A percentile compares a stretch with the other conserved stretches of the same genome.
Conservation (phyloP, 2,888 invertebrate genomes). For the Lasioglossum malachurum region DNA sequence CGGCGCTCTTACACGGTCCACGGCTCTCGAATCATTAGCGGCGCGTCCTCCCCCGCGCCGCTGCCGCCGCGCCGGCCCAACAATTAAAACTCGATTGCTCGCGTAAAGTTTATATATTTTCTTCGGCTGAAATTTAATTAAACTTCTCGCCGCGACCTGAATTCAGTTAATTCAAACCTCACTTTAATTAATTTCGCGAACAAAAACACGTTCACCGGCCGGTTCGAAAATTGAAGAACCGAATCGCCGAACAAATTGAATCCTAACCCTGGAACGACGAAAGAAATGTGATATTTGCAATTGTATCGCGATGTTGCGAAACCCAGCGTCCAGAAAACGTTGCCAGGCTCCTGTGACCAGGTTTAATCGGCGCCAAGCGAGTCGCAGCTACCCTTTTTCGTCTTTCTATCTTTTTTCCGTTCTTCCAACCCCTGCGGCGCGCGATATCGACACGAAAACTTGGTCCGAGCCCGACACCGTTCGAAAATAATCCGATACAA, state of each 20-base stretch:
- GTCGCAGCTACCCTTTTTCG: background rate
- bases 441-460: conserved; percentile 9
- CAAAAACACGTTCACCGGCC: background rate
- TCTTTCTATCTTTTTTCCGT: background rate
- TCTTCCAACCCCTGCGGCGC: background rate
- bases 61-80: background rate
- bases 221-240: conserved; percentile 3
- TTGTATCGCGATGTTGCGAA: background rate
- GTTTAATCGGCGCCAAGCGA: background rate
- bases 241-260: background rate
- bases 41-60: background rate
- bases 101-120: conserved; percentile 19
- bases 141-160: conserved; percentile 7
- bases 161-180: conserved; percentile 18
- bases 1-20: conserved; percentile 12
- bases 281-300: background rate
- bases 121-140: conserved; percentile 19
- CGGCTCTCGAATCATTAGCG: conserved; percentile 6
- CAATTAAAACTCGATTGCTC: conserved; percentile 17
- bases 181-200: conserved; percentile 16
- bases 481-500: conserved; percentile 4
- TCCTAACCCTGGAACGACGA: background rate
- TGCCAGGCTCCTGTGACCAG: background rate
- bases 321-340: background rate
- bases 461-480: background rate